Evolutionary conservation across 2,888 invertebrate genomes (phyloP), one percentile per base, ranked within the genome.

Genomic region (Andricus quercusramuli): DNA sequence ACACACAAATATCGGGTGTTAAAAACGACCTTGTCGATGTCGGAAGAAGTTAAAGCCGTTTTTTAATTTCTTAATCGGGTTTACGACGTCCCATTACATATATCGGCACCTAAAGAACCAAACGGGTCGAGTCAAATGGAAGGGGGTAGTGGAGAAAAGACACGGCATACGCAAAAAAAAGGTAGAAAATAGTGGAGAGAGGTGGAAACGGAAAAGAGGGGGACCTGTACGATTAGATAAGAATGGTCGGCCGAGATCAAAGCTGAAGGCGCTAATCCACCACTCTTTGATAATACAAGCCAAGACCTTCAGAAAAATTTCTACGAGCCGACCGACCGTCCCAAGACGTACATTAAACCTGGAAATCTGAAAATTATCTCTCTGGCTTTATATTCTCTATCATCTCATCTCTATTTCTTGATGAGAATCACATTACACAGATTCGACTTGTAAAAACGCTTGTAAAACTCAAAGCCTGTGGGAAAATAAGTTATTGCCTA

Each of bases 241-340:
- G 92, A 86, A 87, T 81, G 83, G 82, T 88, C 89, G 92, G 92
- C 89, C 86, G 85, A 92, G 91, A 92, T 92, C 91, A 92, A 92
- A 92, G 91, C 89, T 88, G 86, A 88, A 89, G 89, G 86, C 91
- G 91, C 90, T 92, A 92, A 92, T 92, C 92, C 92, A 90, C 89
- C 90, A 89, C 91, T 91, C 90, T 89, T 91, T 92, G 92, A 92
- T 92, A 92, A 92, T 74, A 32, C n/a, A 3, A 74, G 87, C 88
- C 85, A 89, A 90, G 89, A 88, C 89, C 90, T 90, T 91, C 89
- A 86, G 84, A 85, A 85, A 85, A 84, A 79, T 83, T 80, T 82
- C 84, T 78, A 80, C 78, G 70, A 80, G 17, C 77, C 81, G 80
- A 81, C 79, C 77, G 78, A 85, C 81, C 67, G 77, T 70, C 51